Conservation (phyloP, 2,113 vertebrate genomes). For the Pelusios castaneus region DNA sequence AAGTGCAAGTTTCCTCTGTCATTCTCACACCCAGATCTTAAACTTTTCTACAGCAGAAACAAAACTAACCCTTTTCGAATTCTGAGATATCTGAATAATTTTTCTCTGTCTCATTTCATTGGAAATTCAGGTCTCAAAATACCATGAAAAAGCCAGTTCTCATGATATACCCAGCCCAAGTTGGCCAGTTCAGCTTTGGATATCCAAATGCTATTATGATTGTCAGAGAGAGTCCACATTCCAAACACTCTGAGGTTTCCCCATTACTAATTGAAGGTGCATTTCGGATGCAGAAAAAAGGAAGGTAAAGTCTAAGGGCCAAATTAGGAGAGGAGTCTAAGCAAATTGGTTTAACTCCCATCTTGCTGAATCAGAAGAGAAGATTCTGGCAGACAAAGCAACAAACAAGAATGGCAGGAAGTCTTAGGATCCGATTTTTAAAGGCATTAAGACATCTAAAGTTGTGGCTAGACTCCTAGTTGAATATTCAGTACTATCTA, state of each 20-base stretch:
- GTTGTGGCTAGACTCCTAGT: not conserved
- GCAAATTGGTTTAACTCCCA: slow-evolving; percentile 25
- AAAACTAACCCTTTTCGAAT: not conserved
- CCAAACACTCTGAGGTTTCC: not conserved
- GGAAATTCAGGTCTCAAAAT: not conserved
- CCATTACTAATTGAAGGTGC: not conserved
- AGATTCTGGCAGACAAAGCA: slow-evolving; percentile 1
- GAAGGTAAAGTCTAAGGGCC: not conserved
- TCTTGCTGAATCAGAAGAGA: slow-evolving; percentile 33
- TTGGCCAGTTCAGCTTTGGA: not conserved
- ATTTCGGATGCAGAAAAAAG: not conserved
- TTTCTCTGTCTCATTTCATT: not conserved
- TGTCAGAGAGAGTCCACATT: not conserved
- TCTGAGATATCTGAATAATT: not conserved
- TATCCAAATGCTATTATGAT: not conserved
- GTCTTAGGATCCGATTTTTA: not conserved
- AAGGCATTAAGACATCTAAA: rapidly evolving
- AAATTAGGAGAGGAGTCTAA: slow-evolving; percentile 1
- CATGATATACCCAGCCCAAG: rapidly evolving
- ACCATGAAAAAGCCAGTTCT: not conserved
- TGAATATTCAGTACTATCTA: not conserved
- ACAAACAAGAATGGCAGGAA: not conserved
- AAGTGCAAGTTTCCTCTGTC: not conserved
- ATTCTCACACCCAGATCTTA: not conserved
- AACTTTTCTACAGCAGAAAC: not conserved